Percentiles rank a stretch among this genome's conserved stretches.
These are phyloP conservation scores for Clupea harengus DNA, from an alignment of 2,113 vertebrate species.

Conservation along the genomic window DNA sequence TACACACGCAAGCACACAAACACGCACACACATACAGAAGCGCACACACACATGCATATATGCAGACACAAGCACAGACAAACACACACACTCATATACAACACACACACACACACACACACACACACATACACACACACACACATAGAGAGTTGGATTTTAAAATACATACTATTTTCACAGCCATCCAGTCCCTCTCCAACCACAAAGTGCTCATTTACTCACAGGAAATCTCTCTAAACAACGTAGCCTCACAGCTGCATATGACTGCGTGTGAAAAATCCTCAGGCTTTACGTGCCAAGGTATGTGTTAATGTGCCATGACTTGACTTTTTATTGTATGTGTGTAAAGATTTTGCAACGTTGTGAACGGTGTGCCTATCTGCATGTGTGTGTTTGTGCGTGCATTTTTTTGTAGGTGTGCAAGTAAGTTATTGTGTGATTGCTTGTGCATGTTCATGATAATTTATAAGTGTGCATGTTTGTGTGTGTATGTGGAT, in stretches of 20 bases:
- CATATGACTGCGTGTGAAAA: neutral
- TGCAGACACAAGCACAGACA: too few species aligned
- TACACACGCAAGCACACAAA: neutral
- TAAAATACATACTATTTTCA: constrained; percentile 1
- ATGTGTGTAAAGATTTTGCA: too few species aligned
- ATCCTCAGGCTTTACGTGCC: neutral
- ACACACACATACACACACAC: neutral
- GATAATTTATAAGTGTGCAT: too few species aligned
- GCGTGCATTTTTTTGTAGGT: neutral
- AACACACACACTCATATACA: too few species aligned
- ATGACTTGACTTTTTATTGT: neutral
- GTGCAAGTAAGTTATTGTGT: too few species aligned
- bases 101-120: neutral
- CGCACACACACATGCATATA: neutral
- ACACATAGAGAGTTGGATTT: neutral
- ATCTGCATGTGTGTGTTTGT: neutral
- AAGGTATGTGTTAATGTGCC: neutral
- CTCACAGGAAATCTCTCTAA: neutral
- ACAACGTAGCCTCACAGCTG: neutral
- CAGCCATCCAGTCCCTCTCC: neutral
- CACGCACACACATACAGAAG: neutral
- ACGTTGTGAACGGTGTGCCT: too few species aligned
- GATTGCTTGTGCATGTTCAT: too few species aligned
- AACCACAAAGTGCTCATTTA: neutral
- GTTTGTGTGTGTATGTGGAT: too few species aligned